Percentiles rank a stretch among this genome's conserved stretches.
These are phyloP conservation scores for Chlorodrepanis virens DNA, from an alignment of 2,113 vertebrate species.

Conservation along the genomic window DNA sequence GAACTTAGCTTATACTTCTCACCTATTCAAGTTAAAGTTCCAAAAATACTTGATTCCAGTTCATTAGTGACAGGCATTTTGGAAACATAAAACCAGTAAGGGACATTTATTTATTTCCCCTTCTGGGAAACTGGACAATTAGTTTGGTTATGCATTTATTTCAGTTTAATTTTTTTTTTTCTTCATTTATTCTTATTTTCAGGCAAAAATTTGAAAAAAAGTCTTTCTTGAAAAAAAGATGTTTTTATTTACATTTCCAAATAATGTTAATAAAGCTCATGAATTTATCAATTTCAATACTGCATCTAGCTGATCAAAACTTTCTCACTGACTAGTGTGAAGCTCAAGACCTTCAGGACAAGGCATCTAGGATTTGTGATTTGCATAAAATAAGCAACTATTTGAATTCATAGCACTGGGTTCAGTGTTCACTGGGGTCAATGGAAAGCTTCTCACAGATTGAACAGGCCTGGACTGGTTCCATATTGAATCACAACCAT, in stretches of 20 bases:
- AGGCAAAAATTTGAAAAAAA: not conserved
- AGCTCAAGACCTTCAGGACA: not conserved
- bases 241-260: rapidly evolving
- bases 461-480: rapidly evolving
- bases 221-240: not conserved
- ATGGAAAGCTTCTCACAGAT: not conserved
- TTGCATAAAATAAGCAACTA: not conserved
- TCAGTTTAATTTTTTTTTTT: not conserved
- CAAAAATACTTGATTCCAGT: not conserved
- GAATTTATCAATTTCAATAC: not conserved
- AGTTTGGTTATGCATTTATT: not conserved
- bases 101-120: not conserved
- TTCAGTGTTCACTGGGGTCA: not conserved
- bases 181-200: not conserved
- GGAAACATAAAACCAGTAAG: not conserved
- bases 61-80: not conserved
- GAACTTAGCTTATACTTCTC: not conserved
- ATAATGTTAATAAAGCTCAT: not conserved
- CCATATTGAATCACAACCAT: not conserved
- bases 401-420: not conserved
- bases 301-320: rapidly evolving
- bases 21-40: not conserved
- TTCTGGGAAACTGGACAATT: not conserved
- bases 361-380: not conserved
- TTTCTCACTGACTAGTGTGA: not conserved